Base-by-base conservation (phyloP, 23 tunicate species). In the Clavelina lepadiformis region DNA sequence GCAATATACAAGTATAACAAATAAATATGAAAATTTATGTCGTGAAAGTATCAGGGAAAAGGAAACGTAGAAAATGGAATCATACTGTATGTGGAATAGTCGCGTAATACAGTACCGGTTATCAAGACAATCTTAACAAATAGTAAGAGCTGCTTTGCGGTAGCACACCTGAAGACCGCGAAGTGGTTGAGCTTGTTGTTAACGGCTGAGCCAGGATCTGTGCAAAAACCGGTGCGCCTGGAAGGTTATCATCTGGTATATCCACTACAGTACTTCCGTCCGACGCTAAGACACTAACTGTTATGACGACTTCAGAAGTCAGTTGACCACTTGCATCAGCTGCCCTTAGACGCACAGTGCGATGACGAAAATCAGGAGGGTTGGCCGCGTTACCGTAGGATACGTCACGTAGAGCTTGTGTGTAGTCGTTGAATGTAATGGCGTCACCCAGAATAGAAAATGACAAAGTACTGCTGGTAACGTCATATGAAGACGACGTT, bases 321-420 rank as follows among this genome's bases (percentile, higher is more conserved):
- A 11, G 11, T 41, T 11, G 13, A 8, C 49, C 49, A 11, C 11
- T 41, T 41, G 49, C 49, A 31, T 73, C 79, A 8, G 34, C 11
- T 1, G 32, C 69, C 19, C 21, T 28, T 3, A 73, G 27, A 15
- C 19, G 18, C n/a, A 73, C 45, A 5, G 25, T 33, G 21, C 79
- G 56, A 21, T 59, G 38, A 7, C 60, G 34, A 27, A 30, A 38
- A 24, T 45, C 37, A 3, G 69, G 68, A 8, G 56, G 3, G 31
- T 32, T 31, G 2, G 70, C 79, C 2, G 25, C 19, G 59, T 73
- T 73, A 41, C 21, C 7, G 54, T 73, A 73, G 1, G 58, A 45
- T 0, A 46, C 46, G 6, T 61, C 35, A 20, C 28, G 58, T 31
- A 73, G 20, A 11, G 30, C 60, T 27, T 29, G 60, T 21, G 25